A percentile compares a stretch with the other conserved stretches of the same genome.
Conservation (phyloP, 2,888 invertebrate genomes). For the Malachius bipustulatus region DNA sequence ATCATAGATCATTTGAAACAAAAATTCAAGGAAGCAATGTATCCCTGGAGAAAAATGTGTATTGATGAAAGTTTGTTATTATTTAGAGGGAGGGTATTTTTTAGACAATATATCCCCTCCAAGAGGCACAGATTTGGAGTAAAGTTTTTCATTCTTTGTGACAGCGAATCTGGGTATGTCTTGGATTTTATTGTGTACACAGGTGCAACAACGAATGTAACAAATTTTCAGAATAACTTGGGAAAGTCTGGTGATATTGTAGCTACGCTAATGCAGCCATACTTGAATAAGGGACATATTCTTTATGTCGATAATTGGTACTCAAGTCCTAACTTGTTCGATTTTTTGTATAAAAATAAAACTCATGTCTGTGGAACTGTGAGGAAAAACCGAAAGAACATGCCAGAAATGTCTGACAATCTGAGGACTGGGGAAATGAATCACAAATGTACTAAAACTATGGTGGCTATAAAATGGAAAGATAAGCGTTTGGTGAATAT, state of each 20-base stretch:
- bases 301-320: constrained; percentile 22
- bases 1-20: background rate
- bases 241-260: constrained; percentile 16
- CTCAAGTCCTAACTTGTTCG: constrained; percentile 17
- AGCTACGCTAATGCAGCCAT: constrained; percentile 12
- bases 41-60: constrained; percentile 10
- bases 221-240: constrained; percentile 7
- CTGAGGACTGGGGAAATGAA: constrained; percentile 9
- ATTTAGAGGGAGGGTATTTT: constrained; percentile 15
- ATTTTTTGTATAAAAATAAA: constrained; percentile 7
- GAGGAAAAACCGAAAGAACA: constrained; percentile 10
- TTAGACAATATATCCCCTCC: constrained; percentile 15
- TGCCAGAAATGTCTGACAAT: constrained; percentile 12
- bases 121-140: constrained; percentile 11
- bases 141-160: constrained; percentile 11
- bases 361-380: constrained; percentile 12
- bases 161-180: constrained; percentile 18
- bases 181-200: constrained; percentile 21
- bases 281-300: constrained; percentile 16
- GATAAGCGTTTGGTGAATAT: constrained; percentile 25
- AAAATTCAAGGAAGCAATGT: too few species aligned
- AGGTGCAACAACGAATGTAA: constrained; percentile 16
- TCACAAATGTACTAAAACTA: constrained; percentile 7
- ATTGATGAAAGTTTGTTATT: constrained; percentile 16
- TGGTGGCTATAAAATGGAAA: constrained; percentile 25